These are phyloP conservation scores for Psilopsiagon aymara DNA, from an alignment of 2,113 vertebrate genomes.

Conservation along the genomic window DNA sequence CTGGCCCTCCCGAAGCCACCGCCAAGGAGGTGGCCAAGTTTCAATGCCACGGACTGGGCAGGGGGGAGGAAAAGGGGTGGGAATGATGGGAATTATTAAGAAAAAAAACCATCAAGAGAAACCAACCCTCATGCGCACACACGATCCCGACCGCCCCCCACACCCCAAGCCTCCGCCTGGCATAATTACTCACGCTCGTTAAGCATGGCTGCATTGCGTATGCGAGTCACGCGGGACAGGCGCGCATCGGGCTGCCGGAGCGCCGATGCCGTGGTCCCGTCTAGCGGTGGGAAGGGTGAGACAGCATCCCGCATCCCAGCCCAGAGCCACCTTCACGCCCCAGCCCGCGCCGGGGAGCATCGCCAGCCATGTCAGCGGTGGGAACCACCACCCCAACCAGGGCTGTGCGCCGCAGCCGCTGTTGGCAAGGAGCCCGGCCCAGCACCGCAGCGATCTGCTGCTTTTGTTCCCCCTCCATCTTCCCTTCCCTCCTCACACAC, in stretches of 20 bases:
- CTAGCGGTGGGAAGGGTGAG: neutral
- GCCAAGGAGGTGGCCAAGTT: neutral
- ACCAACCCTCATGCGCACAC: neutral
- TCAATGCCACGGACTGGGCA: neutral
- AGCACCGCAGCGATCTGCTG: neutral
- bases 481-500: neutral
- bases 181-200: slow-evolving; percentile 81
- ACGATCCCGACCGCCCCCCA: neutral
- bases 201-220: slow-evolving; percentile 64
- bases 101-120: neutral
- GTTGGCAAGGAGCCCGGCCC: slow-evolving; percentile 43
- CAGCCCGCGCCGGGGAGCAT: neutral
- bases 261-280: neutral
- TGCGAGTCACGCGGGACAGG: slow-evolving; percentile 29
- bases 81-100: neutral
- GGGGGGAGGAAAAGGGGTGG: neutral
- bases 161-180: slow-evolving; percentile 55
- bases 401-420: slow-evolving; percentile 51
- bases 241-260: slow-evolving; percentile 38
- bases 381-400: neutral
- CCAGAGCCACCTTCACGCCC: neutral
- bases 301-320: neutral
- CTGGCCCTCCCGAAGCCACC: neutral
- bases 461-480: slow-evolving; percentile 45
- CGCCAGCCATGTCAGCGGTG: neutral